Evolutionary conservation across 2,797 vertebrate species (phyloP).

Genomic region (Peromyscus eremicus): DNA sequence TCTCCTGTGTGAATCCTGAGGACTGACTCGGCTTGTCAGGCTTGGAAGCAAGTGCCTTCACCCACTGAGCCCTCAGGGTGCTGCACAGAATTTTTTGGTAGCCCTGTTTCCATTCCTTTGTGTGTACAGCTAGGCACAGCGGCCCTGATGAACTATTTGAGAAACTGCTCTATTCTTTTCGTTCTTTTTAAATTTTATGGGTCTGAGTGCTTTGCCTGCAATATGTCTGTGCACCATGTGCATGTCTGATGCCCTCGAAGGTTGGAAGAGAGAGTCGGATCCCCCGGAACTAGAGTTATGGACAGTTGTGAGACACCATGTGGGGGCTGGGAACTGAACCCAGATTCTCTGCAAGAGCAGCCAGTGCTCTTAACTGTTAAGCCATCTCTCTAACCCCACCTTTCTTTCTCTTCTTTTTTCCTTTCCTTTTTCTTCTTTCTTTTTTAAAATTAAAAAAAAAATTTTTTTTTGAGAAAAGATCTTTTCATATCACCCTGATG

Average conservation of each 20-base stretch:
- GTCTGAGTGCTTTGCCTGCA: background rate
- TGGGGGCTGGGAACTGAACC: background rate
- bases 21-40: background rate
- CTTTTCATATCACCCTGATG: background rate
- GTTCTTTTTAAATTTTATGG: background rate
- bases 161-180: background rate
- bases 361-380: background rate
- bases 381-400: background rate
- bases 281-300: background rate
- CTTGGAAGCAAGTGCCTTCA: background rate
- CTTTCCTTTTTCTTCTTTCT: background rate
- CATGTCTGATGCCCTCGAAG: background rate
- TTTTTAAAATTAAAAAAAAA: background rate
- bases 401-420: background rate
- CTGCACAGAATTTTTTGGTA: conserved; percentile 34
- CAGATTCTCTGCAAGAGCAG: background rate
- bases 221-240: background rate
- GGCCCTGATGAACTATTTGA: conserved; percentile 36
- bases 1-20: background rate
- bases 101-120: conserved; percentile 33
- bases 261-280: background rate
- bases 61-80: background rate
- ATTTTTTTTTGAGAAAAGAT: background rate
- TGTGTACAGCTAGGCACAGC: conserved; percentile 1
- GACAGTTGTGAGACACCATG: background rate